phyloP scores from a whole-genome alignment of 2,113 vertebrate genomes.

The Mesembrinibis cayennensis region DNA sequence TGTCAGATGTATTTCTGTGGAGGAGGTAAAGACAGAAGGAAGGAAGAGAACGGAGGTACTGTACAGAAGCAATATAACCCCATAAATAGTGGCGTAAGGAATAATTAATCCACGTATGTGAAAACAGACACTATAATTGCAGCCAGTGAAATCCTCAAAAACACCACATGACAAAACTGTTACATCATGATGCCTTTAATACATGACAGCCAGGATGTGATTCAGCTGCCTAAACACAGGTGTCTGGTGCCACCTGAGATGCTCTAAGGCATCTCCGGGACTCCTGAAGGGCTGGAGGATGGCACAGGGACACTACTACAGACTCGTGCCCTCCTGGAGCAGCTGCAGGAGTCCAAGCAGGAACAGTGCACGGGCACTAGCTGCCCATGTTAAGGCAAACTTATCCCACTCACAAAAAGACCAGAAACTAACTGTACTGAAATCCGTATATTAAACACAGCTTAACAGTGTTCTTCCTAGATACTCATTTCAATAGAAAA shows the following conservation, averaged over 20 bases:
- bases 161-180: neutral
- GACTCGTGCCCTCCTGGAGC: neutral
- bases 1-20: neutral
- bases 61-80: neutral
- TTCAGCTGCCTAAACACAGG: neutral
- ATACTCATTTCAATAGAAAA: neutral
- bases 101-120: neutral
- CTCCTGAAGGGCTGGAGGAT: neutral
- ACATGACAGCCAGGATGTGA: neutral
- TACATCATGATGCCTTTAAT: neutral
- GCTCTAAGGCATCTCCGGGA: neutral
- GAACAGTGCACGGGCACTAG: accelerated
- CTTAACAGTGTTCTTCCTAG: neutral
- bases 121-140: neutral
- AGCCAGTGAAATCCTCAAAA: neutral
- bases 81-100: neutral
- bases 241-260: neutral
- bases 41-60: neutral
- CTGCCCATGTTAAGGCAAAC: neutral
- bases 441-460: neutral
- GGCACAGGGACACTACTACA: neutral
- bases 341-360: neutral
- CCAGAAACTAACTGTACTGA: neutral
- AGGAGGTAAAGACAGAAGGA: neutral
- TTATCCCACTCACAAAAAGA: neutral